A percentile compares a stretch with the other conserved stretches of the same genome.
Evolutionary conservation across 2,797 vertebrate genomes (phyloP).

Genomic region (Enteromius trimaculatus): DNA sequence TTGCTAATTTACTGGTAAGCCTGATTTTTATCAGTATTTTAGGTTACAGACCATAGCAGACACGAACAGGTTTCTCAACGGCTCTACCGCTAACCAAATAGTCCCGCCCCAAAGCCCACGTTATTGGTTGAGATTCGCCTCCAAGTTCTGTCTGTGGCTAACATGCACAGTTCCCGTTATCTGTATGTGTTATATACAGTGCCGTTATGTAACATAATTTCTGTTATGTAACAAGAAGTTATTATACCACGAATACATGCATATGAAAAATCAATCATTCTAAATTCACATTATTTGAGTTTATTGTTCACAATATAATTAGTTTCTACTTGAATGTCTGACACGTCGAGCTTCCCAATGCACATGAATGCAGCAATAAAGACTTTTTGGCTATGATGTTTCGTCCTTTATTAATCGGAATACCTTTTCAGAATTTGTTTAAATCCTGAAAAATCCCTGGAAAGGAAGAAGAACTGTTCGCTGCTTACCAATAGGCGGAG

Average conservation of each 20-base stretch:
- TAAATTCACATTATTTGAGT: neutral
- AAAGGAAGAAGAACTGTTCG: neutral
- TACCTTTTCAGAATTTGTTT: neutral
- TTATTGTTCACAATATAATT: neutral
- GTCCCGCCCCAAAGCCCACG: too few species aligned
- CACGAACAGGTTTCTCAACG: neutral
- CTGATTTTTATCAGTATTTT: too few species aligned
- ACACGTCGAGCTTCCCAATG: neutral
- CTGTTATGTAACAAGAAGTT: too few species aligned
- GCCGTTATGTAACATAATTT: too few species aligned
- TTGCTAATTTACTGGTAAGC: neutral
- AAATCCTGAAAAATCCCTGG: neutral
- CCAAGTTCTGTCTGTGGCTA: too few species aligned
- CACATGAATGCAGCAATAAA: neutral
- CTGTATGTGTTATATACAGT: too few species aligned
- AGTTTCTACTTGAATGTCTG: neutral
- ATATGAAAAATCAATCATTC: neutral
- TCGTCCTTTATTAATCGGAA: neutral
- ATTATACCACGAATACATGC: neutral
- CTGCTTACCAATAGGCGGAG: constrained; percentile 42
- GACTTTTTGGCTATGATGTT: neutral
- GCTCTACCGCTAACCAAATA: neutral
- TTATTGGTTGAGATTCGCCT: too few species aligned
- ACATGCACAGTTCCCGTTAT: too few species aligned
- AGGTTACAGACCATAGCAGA: neutral